Conservation (phyloP, 1,140 invertebrate species). For the Ridgeia piscesae region DNA sequence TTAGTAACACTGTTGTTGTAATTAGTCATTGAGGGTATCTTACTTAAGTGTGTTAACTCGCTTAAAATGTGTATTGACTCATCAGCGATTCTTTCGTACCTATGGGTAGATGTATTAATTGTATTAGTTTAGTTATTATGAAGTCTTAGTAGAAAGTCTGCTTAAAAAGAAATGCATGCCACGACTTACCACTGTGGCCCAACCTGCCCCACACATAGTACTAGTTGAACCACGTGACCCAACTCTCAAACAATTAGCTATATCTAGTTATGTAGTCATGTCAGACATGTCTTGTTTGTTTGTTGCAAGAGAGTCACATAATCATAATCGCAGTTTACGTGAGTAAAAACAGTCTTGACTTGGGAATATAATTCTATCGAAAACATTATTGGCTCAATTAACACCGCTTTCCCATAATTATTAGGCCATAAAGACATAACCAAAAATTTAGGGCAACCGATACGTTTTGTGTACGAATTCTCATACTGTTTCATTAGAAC, state of each 20-base stretch:
- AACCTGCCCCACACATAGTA: neutral
- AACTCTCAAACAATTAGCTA: neutral
- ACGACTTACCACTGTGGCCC: too few species aligned
- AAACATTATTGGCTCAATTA: neutral
- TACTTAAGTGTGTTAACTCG: too few species aligned
- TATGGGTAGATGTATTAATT: neutral
- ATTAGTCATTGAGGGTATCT: too few species aligned
- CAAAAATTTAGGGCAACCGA: too few species aligned
- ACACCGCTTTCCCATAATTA: neutral
- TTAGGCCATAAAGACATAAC: too few species aligned
- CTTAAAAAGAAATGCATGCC: too few species aligned
- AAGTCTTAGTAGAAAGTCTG: neutral
- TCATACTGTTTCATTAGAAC: too few species aligned
- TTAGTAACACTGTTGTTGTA: too few species aligned
- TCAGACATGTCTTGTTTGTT: neutral
- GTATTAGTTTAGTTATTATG: neutral
- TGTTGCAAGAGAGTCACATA: neutral
- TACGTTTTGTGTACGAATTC: too few species aligned
- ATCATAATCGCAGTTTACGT: neutral
- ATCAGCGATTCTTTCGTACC: too few species aligned
- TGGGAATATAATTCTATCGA: neutral
- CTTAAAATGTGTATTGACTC: too few species aligned
- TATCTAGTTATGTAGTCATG: neutral
- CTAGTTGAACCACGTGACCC: neutral
- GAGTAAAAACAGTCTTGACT: neutral